Base-by-base conservation (phyloP, 2,888 invertebrate genomes). In the Oscheius onirici region DNA sequence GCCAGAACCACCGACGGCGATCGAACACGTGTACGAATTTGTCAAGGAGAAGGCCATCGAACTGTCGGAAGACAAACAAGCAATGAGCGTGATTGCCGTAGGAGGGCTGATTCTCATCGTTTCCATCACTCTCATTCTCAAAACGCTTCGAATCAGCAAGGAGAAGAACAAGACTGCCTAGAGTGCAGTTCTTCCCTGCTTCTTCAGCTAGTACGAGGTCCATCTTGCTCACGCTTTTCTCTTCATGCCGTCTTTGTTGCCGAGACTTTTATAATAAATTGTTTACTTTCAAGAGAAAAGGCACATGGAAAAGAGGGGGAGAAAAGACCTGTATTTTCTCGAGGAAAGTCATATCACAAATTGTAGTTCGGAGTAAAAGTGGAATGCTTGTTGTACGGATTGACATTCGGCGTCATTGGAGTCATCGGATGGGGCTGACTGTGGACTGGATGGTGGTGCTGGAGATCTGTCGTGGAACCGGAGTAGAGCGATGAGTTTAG, bases 1-100 rank as follows among this genome's bases (percentile, higher is more conserved):
- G 15, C 87, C 87, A 11, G 86, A 88, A 15, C 87, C 87, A 52
- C 87, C 87, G 52, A 87, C 87, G 10, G 84, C 83, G 2, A 78
- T 87, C 41, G 87, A 87, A 63, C 81, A 87, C 58, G 76, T 87
- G 51, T 87, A 86, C 73, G 87, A 87, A 69, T 84, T 80, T 52
- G 77, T 83, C 11, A 87, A 87, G 72, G 87, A 87, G 72, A 81
- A 80, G 55, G 68, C 81, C 17, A 66, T 80, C 43, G 86, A 87
- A 58, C 69, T 83, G 15, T 67, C 85, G 79, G 86, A 87, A 66
- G 86, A 86, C 75, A 84, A 83, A 49, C 86, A 87, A 66, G 83
- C 80, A 8, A 72, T 86, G 24, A 82, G 84, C 8, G 83, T 82
- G 13, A 74, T 86, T 20, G 85, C 84, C 34, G 84, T 86, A 15